Conservation (phyloP, 2,797 vertebrate genomes). For the Merluccius polli region DNA sequence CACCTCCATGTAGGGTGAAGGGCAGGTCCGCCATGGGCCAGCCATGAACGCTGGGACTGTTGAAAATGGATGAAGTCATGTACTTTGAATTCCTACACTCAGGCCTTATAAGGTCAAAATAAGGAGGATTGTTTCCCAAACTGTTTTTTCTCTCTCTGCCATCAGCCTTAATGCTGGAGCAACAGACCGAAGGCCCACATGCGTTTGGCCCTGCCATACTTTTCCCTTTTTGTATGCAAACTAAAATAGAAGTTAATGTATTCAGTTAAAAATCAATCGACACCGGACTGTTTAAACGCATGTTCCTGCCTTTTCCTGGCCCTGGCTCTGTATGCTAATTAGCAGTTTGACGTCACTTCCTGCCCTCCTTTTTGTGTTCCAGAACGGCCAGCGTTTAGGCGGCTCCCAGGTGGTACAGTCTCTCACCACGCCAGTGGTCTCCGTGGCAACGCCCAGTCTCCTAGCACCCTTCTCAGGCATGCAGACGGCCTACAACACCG, state of each 20-base stretch:
- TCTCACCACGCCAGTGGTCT: conserved; percentile 92
- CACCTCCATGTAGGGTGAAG: conserved; percentile 32
- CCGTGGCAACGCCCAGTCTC: conserved; percentile 93
- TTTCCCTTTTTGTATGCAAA: conserved; percentile 6
- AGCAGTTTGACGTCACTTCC: conserved; percentile 1
- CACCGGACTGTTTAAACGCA: background rate
- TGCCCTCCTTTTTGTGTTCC: conserved; percentile 57
- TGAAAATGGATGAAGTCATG: conserved; percentile 57
- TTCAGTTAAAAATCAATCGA: background rate
- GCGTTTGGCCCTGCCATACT: background rate
- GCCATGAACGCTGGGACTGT: conserved; percentile 47
- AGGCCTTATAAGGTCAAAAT: conserved; percentile 55
- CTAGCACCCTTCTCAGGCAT: conserved; percentile 92
- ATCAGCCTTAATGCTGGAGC: conserved; percentile 16
- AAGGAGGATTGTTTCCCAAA: conserved; percentile 21
- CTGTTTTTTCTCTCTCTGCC: conserved; percentile 38
- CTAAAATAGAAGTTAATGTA: no score
- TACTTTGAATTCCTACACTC: conserved; percentile 27
- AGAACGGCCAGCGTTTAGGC: conserved; percentile 88
- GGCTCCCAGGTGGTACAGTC: conserved; percentile 87
- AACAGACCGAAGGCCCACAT: conserved; percentile 9
- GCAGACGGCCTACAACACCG: conserved; percentile 95
- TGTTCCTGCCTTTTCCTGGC: background rate
- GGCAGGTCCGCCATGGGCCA: conserved; percentile 44
- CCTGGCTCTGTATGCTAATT: background rate